Base-by-base conservation (phyloP, 2,888 invertebrate genomes). In the Odontocerum albicorne region DNA sequence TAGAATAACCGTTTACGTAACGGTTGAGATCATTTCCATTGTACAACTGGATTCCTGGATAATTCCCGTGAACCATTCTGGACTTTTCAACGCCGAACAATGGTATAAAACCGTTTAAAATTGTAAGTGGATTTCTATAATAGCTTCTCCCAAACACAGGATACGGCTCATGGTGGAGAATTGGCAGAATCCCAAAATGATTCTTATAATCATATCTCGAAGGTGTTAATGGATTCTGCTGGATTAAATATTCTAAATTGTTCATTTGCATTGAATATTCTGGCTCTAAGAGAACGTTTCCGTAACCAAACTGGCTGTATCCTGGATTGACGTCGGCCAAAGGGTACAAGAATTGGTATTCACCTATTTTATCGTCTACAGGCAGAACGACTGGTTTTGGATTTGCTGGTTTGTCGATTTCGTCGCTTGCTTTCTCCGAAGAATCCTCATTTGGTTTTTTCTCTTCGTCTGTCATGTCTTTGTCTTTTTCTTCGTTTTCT, bases 21-120 rank as follows among this genome's bases (percentile, higher is more conserved):
- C 35, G 12, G 6, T 12, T 3, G 20, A 19, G 12, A 7, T 19
- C 39, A 12, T 16, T 16, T 15, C 3, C 20, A 6, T 4, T 3
- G 22, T 12, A 22, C 15, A 33, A 7, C 16, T 20, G 22, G 12
- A 36, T 6, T 17, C 36, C 16, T 4, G 36, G 16, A 47, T 27
- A 47, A 22, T 38, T 43, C 10, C 27, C 22, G 1, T 4, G 27
- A 10, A 27, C 6, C 10, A 36, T 20, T 13, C 38, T 35, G n/a
- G 42, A 31, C 39, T 39, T 39, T 42, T 33, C 33, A 3, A 20
- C 35, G 10, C 16, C 39, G 38, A 42, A 50, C 21, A 50, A 42
- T 12, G 42, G 42, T 33, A 50, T 50, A 6, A 43, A 16, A 16
- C 50, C 21, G 15, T 35, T 50, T 4, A 49, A 35, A 16, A 50